Base-by-base conservation (phyloP, 2,113 vertebrate genomes). In the Pseudorasbora parva region DNA sequence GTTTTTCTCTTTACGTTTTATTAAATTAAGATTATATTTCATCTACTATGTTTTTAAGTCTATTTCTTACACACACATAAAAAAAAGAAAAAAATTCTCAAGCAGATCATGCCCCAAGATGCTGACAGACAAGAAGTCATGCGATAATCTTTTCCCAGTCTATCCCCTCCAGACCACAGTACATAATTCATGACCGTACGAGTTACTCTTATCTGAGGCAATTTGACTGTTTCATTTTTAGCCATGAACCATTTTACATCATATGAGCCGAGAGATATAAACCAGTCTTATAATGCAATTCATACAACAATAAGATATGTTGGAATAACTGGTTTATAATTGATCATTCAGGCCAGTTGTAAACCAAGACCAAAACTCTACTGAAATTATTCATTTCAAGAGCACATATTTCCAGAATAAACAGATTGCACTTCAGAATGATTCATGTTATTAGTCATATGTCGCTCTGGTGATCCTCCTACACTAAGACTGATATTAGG, bases 241-340 rank as follows among this genome's bases (percentile, higher is more conserved):
- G 78, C 60, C 23, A 49, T 21, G 41, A 27, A 81, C 27, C 47
- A 69, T 56, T 81, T 81, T 51, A 68, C 60, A 54, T 81, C 64
- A 81, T 37, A 54, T 37, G 27, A 69, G 27, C 45, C 3, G 10
- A 41, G 43, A 51, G 47, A 64, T 51, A 37, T n/a, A 41, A 57
- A 2, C 27, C 17, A 11, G 17, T 30, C 74, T 33, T 41, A 10
- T 41, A 37, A 33, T n/a, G 25, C 8, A 41, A n/a, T 41, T 41
- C 37, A n/a, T 45, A 25, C 30, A 68, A 68, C 64, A 68, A 21
- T 74, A 2, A 51, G 43, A 30, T 74, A 14, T 17, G 33, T 8
- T 59, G n/a, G 23, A 59, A 23, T 54, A 41, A 68, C n/a, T 3
- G 33, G 33, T 68, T 41, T 51, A 49, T 49, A 51, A 74, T 30